Conservation (phyloP, 2,888 invertebrate genomes). For the Sycophila texana region DNA sequence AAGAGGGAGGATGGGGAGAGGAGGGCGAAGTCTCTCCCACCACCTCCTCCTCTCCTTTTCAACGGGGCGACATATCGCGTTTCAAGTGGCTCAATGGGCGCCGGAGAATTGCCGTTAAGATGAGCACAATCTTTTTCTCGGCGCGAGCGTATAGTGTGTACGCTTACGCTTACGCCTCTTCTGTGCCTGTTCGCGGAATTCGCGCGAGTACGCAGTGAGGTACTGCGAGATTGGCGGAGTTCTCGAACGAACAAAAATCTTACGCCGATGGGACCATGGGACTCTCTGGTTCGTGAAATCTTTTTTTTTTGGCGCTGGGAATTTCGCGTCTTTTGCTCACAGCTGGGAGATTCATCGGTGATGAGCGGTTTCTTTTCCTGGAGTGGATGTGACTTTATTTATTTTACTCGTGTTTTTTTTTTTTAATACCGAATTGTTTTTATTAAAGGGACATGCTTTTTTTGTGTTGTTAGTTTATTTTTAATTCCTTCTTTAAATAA, state of each 20-base stretch:
- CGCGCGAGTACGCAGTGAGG: background rate
- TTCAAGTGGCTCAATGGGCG: background rate
- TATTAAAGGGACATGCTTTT: too few species aligned
- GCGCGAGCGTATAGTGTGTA: background rate
- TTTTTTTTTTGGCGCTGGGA: background rate
- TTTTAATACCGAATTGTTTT: too few species aligned
- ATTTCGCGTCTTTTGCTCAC: too few species aligned
- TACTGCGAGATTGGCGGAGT: too few species aligned
- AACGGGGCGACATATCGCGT: background rate
- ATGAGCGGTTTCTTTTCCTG: too few species aligned
- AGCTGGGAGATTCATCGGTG: too few species aligned
- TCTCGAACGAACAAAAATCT: too few species aligned
- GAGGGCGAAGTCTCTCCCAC: background rate
- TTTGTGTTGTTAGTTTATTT: background rate
- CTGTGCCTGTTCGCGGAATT: slow-evolving; percentile 11
- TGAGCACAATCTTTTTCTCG: background rate
- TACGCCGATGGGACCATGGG: background rate
- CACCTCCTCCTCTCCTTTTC: background rate
- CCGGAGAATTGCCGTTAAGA: slow-evolving; percentile 37
- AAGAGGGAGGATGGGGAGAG: too few species aligned
- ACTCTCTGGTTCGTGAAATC: background rate
- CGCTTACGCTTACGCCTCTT: background rate
- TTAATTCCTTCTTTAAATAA: background rate
- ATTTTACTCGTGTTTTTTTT: too few species aligned
- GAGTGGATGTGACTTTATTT: too few species aligned